Percentiles rank a stretch among this genome's conserved stretches.
These are phyloP conservation scores for Philopedon plagiatum DNA, from an alignment of 2,888 invertebrate species.

Conservation along the genomic window DNA sequence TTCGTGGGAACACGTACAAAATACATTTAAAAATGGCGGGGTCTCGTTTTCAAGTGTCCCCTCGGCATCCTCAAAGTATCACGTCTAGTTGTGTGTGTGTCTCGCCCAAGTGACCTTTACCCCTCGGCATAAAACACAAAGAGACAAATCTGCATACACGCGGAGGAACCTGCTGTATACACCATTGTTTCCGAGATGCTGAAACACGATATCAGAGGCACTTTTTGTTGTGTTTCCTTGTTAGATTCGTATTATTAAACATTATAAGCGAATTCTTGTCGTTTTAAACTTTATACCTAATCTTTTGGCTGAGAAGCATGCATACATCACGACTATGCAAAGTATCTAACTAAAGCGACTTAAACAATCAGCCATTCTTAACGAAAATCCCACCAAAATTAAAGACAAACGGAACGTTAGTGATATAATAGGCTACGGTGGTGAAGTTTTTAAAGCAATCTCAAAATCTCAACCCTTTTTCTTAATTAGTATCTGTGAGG, in stretches of 20 bases:
- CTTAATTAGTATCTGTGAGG: no score
- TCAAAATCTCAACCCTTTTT: no score
- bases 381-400: no score
- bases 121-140: constrained; percentile 61
- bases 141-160: constrained; percentile 64
- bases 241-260: constrained; percentile 46
- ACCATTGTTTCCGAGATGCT: constrained; percentile 51
- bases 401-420: no score
- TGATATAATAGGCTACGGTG: no score
- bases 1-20: constrained; percentile 51
- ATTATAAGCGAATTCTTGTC: constrained; percentile 41
- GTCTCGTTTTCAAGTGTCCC: constrained; percentile 55
- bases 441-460: no score
- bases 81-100: constrained; percentile 65
- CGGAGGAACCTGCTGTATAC: constrained; percentile 48
- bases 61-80: constrained; percentile 63
- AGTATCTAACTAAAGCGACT: neutral
- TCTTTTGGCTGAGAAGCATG: neutral
- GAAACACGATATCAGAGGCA: constrained; percentile 48
- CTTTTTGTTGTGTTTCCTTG: constrained; percentile 47
- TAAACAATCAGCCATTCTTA: no score
- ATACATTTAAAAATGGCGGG: constrained; percentile 54
- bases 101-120: constrained; percentile 64
- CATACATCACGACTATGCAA: neutral
- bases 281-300: constrained; percentile 27